phyloP scores from a whole-genome alignment of 2,888 invertebrate genomes.

The Ophonus ardosiacus region DNA sequence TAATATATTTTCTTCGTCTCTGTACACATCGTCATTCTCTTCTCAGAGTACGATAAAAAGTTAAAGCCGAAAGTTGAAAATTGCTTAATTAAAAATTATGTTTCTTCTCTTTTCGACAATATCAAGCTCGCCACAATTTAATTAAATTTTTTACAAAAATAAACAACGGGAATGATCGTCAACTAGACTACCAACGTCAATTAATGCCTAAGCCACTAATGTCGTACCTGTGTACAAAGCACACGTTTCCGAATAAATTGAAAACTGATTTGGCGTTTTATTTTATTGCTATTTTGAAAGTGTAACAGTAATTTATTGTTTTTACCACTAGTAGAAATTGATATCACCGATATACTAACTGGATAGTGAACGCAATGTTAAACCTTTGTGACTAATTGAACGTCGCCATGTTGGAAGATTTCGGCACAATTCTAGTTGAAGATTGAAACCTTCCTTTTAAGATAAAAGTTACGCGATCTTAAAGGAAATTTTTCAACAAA shows the following conservation, averaged over 20 bases:
- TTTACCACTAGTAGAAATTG: too few relatives aligned
- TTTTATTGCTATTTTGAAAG: not conserved
- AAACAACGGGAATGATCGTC: not conserved
- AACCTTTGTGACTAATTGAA: too few relatives aligned
- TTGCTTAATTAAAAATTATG: slow-evolving; percentile 11
- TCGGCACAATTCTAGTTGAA: too few relatives aligned
- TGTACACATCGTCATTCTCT: not conserved
- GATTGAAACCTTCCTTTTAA: too few relatives aligned
- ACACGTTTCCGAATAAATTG: not conserved
- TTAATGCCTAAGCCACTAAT: not conserved
- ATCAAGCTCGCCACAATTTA: not conserved
- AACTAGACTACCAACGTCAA: not conserved
- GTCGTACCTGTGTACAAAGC: not conserved
- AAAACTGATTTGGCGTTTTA: not conserved
- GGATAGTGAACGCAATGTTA: too few relatives aligned
- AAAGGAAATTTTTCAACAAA: too few relatives aligned
- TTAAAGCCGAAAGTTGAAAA: slow-evolving; percentile 14
- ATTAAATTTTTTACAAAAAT: slow-evolving; percentile 11
- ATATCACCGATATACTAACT: too few relatives aligned
- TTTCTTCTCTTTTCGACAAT: slow-evolving; percentile 6
- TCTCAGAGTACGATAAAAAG: not conserved
- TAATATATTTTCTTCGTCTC: not conserved
- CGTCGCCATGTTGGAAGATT: too few relatives aligned
- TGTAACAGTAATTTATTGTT: not conserved
- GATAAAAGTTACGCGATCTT: too few relatives aligned